A percentile compares a stretch with the other conserved stretches of the same genome.
Evolutionary conservation across 2,797 vertebrate species (phyloP).

Genomic region (Sebastes itinus): DNA sequence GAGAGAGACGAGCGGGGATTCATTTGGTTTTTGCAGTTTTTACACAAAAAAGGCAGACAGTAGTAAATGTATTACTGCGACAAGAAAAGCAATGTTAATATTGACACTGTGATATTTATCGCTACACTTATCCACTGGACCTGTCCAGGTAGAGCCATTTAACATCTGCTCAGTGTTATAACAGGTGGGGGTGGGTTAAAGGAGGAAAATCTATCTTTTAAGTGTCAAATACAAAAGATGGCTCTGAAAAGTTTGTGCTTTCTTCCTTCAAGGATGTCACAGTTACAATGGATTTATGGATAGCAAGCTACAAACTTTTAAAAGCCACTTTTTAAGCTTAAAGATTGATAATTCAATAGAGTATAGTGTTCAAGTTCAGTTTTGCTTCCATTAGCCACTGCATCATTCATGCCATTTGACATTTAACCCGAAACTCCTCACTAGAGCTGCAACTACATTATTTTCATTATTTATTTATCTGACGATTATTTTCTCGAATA

Average conservation of each 20-base stretch:
- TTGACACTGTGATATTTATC: slow-evolving; percentile 62
- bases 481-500: neutral
- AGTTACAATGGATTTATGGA: neutral
- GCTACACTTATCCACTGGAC: slow-evolving; percentile 23
- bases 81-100: slow-evolving; percentile 61
- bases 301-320: neutral
- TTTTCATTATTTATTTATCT: neutral
- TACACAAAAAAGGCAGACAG: slow-evolving; percentile 16
- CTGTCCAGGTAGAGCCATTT: slow-evolving; percentile 33
- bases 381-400: neutral
- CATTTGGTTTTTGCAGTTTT: slow-evolving; percentile 25
- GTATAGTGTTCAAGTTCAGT: neutral
- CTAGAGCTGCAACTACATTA: neutral
- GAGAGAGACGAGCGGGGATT: slow-evolving; percentile 14
- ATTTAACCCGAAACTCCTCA: neutral
- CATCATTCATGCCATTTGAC: neutral
- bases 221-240: neutral
- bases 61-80: slow-evolving; percentile 46
- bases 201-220: neutral
- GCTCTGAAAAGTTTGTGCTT: neutral
- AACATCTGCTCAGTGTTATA: slow-evolving; percentile 51
- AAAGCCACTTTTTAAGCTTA: neutral
- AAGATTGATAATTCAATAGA: neutral
- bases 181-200: neutral
- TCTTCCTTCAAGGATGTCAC: neutral